Conservation (phyloP, 2,113 vertebrate species). For the Microtus richardsoni region DNA sequence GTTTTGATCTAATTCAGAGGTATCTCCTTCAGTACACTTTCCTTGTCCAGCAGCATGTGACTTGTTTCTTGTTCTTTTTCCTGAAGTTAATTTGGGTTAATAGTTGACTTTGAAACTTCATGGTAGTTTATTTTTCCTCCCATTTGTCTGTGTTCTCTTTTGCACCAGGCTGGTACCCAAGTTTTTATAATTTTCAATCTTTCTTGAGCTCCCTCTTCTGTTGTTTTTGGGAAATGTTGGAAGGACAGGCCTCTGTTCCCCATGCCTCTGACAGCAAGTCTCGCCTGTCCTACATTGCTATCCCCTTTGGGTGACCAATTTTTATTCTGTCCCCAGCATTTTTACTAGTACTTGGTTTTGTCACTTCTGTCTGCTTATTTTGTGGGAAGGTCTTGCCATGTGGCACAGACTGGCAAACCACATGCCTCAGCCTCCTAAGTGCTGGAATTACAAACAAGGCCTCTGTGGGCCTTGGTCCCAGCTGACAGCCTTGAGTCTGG, state of each 20-base stretch:
- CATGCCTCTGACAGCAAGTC: neutral
- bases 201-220: slow-evolving; percentile 1
- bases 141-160: neutral
- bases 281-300: neutral
- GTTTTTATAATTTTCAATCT: neutral
- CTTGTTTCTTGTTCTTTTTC: neutral
- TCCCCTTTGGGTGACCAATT: neutral
- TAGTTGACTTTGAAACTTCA: neutral
- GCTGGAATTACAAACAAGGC: neutral
- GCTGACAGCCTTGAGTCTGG: neutral
- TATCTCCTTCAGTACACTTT: neutral
- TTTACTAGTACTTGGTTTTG: neutral
- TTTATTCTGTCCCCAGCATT: neutral
- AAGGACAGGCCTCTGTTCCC: neutral
- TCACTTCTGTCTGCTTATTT: neutral
- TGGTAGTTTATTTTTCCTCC: neutral
- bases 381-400: neutral
- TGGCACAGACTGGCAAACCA: neutral
- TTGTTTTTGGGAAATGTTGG: slow-evolving; percentile 7
- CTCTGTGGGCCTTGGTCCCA: neutral
- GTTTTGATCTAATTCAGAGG: neutral
- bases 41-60: neutral
- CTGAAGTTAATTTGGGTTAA: neutral
- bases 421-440: neutral
- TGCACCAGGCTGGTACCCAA: too few species aligned